Conservation (phyloP, 2,797 vertebrate species). For the Silurus aristotelis region DNA sequence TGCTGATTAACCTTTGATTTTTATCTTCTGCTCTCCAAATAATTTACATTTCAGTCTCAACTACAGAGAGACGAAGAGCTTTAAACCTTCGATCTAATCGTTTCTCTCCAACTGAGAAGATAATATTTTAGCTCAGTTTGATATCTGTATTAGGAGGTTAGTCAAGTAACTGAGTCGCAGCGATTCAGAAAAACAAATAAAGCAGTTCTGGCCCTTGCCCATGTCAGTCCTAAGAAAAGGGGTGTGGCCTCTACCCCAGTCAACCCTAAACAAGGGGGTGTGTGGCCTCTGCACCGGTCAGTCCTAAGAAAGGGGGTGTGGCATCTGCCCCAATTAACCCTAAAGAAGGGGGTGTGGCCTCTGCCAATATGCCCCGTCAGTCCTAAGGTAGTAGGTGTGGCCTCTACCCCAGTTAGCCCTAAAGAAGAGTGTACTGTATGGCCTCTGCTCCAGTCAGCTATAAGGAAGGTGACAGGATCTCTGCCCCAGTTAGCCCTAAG, state of each 20-base stretch:
- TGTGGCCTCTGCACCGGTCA: not conserved
- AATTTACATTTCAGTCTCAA: conserved; percentile 2
- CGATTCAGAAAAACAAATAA: not conserved
- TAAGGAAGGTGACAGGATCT: not conserved
- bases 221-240: not conserved
- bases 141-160: not conserved
- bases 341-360: no score
- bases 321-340: no score
- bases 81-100: conserved; percentile 18
- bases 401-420: no score
- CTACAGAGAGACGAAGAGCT: not conserved
- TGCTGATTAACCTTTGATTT: conserved; percentile 24
- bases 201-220: not conserved
- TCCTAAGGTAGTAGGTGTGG: not conserved
- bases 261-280: not conserved
- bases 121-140: conserved; percentile 18
- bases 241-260: not conserved
- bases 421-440: no score
- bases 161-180: not conserved
- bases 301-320: not conserved
- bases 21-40: not conserved
- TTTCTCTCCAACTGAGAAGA: conserved; percentile 22
- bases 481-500: not conserved
- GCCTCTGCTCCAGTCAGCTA: no score
- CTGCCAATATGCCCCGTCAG: no score